These are phyloP conservation scores for Drosophila ficusphila DNA, from an alignment of 1,140 invertebrate genomes.

Conservation along the genomic window DNA sequence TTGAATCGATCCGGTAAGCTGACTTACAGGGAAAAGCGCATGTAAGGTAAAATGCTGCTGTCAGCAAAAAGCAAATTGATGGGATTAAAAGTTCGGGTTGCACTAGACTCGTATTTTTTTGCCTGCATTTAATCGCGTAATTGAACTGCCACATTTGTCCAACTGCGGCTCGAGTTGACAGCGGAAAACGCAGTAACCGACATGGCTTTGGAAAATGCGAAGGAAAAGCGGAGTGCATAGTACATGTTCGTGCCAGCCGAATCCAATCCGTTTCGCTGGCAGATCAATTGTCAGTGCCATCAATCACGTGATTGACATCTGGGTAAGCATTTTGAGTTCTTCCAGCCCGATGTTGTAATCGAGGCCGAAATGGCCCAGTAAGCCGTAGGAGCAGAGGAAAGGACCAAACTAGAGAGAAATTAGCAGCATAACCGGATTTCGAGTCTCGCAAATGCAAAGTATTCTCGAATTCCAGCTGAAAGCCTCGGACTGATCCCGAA, in stretches of 20 bases:
- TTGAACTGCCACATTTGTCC: constrained; percentile 59
- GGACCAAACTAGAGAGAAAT: constrained; percentile 35
- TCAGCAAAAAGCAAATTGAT: neutral
- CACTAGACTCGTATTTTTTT: neutral
- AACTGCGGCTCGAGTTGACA: constrained; percentile 63
- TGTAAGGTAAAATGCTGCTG: neutral
- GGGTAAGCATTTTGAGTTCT: constrained; percentile 47
- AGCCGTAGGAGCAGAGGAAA: constrained; percentile 6
- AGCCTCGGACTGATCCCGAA: constrained; percentile 9
- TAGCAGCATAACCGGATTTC: constrained; percentile 78
- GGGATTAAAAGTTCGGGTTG: neutral
- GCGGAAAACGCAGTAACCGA: constrained; percentile 54
- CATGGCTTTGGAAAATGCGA: constrained; percentile 38
- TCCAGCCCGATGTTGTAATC: constrained; percentile 53
- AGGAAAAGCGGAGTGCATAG: constrained; percentile 6
- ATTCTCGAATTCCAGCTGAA: constrained; percentile 49
- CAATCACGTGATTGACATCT: constrained; percentile 72
- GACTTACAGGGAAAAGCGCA: too few species aligned
- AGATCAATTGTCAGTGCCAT: constrained; percentile 73
- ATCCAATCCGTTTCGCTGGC: constrained; percentile 34
- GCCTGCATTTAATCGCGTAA: constrained; percentile 26
- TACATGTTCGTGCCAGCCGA: neutral
- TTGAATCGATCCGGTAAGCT: too few species aligned
- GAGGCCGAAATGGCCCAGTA: constrained; percentile 30
- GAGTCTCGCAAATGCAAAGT: constrained; percentile 68